Evolutionary conservation across 2,113 vertebrate species (phyloP).

Genomic region (Ranitomeya imitator): DNA sequence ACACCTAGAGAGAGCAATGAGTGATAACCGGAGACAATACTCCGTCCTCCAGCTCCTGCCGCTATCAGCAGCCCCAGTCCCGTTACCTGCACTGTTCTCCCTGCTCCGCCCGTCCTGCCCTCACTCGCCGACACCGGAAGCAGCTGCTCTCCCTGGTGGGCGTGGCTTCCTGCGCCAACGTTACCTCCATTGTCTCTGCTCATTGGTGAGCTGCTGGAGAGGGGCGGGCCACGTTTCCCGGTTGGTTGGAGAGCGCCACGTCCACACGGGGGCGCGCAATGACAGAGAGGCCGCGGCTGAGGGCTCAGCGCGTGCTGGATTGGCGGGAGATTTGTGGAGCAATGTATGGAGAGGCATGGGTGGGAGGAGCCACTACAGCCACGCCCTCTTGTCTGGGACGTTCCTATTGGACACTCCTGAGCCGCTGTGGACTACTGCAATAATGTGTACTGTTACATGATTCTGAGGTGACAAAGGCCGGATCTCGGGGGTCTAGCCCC

Average conservation of each 20-base stretch:
- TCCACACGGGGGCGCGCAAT: conserved; percentile 47
- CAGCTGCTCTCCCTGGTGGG: conserved; percentile 20
- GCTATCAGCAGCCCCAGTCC: not conserved
- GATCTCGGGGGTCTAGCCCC: no score
- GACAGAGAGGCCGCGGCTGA: not conserved
- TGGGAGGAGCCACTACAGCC: not conserved
- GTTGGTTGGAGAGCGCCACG: conserved; percentile 52
- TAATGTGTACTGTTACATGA: no score
- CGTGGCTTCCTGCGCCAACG: conserved; percentile 21
- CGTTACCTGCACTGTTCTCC: conserved; percentile 27
- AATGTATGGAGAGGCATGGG: not conserved
- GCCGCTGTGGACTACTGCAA: not conserved
- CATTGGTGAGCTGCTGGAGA: not conserved
- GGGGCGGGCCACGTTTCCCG: not conserved
- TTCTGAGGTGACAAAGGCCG: no score
- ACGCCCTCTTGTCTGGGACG: not conserved
- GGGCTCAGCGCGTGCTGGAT: not conserved
- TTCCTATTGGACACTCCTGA: no score
- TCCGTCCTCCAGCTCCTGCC: no score
- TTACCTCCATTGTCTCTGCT: not conserved
- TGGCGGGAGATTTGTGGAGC: conserved; percentile 34
- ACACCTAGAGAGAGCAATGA: no score
- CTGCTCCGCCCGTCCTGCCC: conserved; percentile 49
- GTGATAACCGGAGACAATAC: no score
- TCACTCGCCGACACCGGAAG: conserved; percentile 54